A percentile compares a stretch with the other conserved stretches of the same genome.
phyloP scores from a whole-genome alignment of 2,888 invertebrate species.

The Ophion obscuratus region DNA sequence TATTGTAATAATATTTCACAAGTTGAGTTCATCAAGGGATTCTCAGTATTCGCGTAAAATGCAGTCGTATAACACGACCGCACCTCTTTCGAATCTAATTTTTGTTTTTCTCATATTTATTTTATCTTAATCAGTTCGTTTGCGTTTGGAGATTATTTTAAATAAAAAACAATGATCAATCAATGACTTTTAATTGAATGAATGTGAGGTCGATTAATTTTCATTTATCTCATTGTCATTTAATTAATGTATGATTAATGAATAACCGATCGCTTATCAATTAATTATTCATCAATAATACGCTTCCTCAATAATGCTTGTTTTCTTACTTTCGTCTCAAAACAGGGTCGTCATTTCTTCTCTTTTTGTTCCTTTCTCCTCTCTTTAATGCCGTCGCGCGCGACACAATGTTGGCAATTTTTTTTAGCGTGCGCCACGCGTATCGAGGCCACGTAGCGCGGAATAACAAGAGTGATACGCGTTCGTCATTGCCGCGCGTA shows the following conservation, averaged over 20 bases:
- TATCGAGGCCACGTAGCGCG: not conserved
- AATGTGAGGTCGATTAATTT: no score
- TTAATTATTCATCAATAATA: not conserved
- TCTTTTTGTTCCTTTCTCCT: no score
- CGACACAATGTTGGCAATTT: not conserved
- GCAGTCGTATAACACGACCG: constrained; percentile 25
- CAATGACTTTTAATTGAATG: no score
- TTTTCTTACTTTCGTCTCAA: not conserved
- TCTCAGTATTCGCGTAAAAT: constrained; percentile 31
- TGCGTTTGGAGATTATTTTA: no score
- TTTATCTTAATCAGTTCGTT: no score
- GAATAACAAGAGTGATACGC: not conserved
- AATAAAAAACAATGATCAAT: no score
- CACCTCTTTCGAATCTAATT: constrained; percentile 35
- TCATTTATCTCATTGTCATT: no score
- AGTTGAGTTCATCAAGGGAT: not conserved
- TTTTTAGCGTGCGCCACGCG: not conserved
- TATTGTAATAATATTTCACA: constrained; percentile 32
- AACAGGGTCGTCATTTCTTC: not conserved
- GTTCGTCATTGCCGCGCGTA: not conserved
- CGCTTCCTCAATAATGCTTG: not conserved
- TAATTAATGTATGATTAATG: no score
- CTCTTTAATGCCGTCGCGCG: not conserved
- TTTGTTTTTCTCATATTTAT: not conserved
- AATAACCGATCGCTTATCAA: no score